phyloP scores from a whole-genome alignment of 2,113 vertebrate genomes.

The Nesoenas mayeri region DNA sequence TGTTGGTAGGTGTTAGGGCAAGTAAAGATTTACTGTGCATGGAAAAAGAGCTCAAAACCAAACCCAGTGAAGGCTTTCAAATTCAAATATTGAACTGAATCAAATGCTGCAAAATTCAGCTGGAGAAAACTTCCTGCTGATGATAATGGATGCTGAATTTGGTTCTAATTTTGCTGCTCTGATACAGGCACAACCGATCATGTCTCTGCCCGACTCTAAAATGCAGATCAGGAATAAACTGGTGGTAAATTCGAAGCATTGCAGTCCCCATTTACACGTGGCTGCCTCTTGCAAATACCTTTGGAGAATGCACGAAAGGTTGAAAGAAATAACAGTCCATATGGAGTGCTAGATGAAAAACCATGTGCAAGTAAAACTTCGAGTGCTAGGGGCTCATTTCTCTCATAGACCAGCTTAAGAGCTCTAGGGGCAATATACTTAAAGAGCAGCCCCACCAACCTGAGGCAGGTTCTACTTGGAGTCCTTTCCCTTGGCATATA shows the following conservation, averaged over 20 bases:
- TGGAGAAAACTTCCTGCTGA: neutral
- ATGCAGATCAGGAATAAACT: neutral
- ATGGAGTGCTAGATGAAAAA: neutral
- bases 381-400: neutral
- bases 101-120: neutral
- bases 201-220: neutral
- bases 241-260: neutral
- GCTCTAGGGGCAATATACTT: neutral
- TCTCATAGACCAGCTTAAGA: neutral
- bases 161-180: neutral
- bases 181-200: neutral
- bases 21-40: neutral
- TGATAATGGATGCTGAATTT: neutral
- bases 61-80: neutral
- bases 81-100: neutral
- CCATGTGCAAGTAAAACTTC: neutral
- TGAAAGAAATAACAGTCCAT: neutral
- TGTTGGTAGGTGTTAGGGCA: neutral
- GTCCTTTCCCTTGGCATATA: neutral
- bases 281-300: neutral
- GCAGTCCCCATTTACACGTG: neutral
- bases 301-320: neutral
- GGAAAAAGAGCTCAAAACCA: neutral
- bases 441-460: neutral
- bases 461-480: neutral